phyloP scores from a whole-genome alignment of 2,888 invertebrate genomes.

The Plagodis dolabraria region DNA sequence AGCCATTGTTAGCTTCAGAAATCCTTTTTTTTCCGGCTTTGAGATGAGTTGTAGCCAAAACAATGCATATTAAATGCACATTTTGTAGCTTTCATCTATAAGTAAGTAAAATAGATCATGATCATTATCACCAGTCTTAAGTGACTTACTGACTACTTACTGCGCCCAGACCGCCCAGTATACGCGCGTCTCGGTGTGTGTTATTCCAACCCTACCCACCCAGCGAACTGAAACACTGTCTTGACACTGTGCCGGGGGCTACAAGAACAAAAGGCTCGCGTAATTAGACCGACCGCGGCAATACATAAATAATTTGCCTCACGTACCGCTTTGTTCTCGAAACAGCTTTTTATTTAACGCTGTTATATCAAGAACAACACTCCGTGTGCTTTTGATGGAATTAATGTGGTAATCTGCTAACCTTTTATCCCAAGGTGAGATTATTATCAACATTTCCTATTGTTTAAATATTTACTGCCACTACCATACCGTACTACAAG shows the following conservation, averaged over 20 bases:
- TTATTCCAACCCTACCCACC: not conserved
- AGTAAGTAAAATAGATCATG: no score
- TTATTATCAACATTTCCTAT: constrained; percentile 36
- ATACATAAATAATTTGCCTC: constrained; percentile 84
- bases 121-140: no score
- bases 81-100: no score
- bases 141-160: no score
- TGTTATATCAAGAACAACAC: constrained; percentile 78
- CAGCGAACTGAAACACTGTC: constrained; percentile 18
- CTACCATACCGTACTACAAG: not conserved
- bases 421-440: constrained; percentile 63
- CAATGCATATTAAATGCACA: no score
- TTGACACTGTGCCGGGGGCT: constrained; percentile 48
- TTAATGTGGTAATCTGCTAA: constrained; percentile 56
- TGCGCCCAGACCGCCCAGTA: not conserved
- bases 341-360: constrained; percentile 81
- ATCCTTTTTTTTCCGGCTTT: no score
- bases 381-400: constrained; percentile 71
- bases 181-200: constrained; percentile 4
- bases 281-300: constrained; percentile 82
- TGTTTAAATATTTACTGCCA: constrained; percentile 4
- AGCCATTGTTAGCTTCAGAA: no score
- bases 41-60: no score
- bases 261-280: constrained; percentile 80
- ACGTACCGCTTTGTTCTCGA: constrained; percentile 80